Base-by-base conservation (phyloP, 1,140 invertebrate species). In the Anthonomus grandis region DNA sequence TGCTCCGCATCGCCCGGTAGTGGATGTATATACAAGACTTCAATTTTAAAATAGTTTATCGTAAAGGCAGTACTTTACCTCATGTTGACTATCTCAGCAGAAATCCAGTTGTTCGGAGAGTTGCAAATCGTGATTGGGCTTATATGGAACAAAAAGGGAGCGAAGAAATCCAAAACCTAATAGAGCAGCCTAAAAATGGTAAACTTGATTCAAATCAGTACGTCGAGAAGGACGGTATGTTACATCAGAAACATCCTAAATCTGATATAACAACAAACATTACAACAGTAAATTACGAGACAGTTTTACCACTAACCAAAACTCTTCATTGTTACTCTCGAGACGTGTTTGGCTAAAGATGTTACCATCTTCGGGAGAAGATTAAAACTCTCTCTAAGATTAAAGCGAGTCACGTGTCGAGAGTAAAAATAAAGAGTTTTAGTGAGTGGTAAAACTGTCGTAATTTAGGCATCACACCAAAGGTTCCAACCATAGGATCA, bases 1-100 rank as follows among this genome's bases (percentile, higher is more conserved):
- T 64, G 27, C 66, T 69, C 2, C 44, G 69, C 21, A 62, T 73
- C 12, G 67, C 66, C 1, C 39, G 69, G 2, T 76, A 73, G 74
- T 68, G 64, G 60, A 19, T 73, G 1, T 19, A 57, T 8, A 4
- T 71, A 10, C 66, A 68, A 24, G 69, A 72, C 15, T 47, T 47
- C 45, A 25, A 47, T 21, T 73, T 56, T 46, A 61, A 70, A 6
- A 59, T 71, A 10, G 66, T 67, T 6, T 71, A 75, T 52, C 59
- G 70, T 44, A 62, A 65, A 4, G 70, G 68, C 2, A 19, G 41
- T 4, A 13, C 17, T 10, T 12, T 38, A 31, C 21, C 37, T 18
- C 50, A 53, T 24, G 50, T 45, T 6, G 50, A 53, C 24, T 53
- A 46, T 34, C 24, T 53, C 8, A 53, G 50, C 21, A 53, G 50